Evolutionary conservation across 2,113 vertebrate genomes (phyloP), one percentile per base, ranked within the genome.

Genomic region (Clupea harengus): DNA sequence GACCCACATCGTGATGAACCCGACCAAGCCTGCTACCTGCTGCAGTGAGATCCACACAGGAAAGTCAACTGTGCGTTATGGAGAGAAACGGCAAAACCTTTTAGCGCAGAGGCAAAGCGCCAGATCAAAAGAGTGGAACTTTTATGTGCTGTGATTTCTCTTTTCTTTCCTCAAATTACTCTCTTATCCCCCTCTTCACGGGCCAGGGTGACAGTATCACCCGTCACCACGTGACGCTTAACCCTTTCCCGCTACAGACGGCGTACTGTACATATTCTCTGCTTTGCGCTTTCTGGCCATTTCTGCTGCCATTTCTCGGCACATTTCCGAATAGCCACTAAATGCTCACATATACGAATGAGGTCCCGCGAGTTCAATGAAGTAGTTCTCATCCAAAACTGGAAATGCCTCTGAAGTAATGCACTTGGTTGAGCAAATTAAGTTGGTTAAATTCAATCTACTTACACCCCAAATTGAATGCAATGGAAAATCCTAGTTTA

Each of bases 131-230:
- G 60, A 72, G 8, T 72, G n/a, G 64, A 72, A 72, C 64, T 72
- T 72, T 72, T 10, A 72, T 72, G 28, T 32, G 64, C 64, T 28
- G 11, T 13, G 64, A 72, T 72, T 72, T 72, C 64, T 72, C 32
- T 72, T 25, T 72, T 32, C 64, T 72, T 72, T 28, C n/a, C 11
- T 72, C 64, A 32, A 28, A 72, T 72, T 72, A 72, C 64, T 32
- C 64, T 72, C 64, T 64, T 32, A 72, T 72, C 64, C 64, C 64
- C 64, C 64, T 32, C 64, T 72, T 32, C 64, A 72, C 32, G 64
- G 20, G 64, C 64, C 64, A 28, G 64, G 64, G 64, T 72, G 64
- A 72, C 64, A 64, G 9, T 64, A 28, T 72, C 64, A 32, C 28
- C 10, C 64, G 25, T 25, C 64, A 72, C 64, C 64, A 72, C 64